These are phyloP conservation scores for Pogoniulus pusillus DNA, from an alignment of 2,797 vertebrate genomes.

Conservation along the genomic window DNA sequence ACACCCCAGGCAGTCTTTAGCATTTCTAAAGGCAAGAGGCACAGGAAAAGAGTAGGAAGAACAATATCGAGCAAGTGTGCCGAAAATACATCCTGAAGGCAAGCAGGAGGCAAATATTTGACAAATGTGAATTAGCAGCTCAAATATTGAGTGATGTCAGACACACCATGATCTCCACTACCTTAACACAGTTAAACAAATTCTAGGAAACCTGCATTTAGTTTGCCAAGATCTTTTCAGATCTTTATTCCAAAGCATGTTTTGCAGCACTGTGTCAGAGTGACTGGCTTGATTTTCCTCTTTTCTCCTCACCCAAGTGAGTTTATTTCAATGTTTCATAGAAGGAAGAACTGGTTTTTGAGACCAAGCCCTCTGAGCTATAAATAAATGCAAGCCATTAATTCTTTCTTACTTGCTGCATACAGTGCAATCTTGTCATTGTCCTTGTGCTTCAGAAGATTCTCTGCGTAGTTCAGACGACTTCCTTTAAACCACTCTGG, in stretches of 20 bases:
- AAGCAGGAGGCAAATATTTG: neutral
- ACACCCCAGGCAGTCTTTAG: neutral
- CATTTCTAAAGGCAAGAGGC: neutral
- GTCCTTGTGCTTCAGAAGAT: conserved; percentile 89
- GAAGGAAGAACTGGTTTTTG: neutral
- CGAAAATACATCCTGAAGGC: neutral
- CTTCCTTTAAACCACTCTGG: conserved; percentile 96
- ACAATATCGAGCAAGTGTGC: neutral
- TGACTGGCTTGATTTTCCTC: neutral
- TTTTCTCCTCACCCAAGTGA: neutral
- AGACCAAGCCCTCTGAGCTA: neutral
- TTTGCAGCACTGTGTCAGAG: neutral
- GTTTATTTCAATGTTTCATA: neutral
- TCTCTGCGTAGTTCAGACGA: conserved; percentile 93
- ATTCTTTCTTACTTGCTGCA: conserved; percentile 84
- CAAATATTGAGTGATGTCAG: neutral
- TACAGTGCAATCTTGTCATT: conserved; percentile 93
- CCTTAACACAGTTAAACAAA: neutral
- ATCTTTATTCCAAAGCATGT: neutral
- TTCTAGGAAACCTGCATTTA: neutral
- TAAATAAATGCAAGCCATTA: neutral
- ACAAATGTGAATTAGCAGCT: neutral
- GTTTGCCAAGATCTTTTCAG: neutral
- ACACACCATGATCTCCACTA: neutral
- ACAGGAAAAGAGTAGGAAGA: neutral